Conservation (phyloP, 2,113 vertebrate genomes). For the Holacanthus passer region DNA sequence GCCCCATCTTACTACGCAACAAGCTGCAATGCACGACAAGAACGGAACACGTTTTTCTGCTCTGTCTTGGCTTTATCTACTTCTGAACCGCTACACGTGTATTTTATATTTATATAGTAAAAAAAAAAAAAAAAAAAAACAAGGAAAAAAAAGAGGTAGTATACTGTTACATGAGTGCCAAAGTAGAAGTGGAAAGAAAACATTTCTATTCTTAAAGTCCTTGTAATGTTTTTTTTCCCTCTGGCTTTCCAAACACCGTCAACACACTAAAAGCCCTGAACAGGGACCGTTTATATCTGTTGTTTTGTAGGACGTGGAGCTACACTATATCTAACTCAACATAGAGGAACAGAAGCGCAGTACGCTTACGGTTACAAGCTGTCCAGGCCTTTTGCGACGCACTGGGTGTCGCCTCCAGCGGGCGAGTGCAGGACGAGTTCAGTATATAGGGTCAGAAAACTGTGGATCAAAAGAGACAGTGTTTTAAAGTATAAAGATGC, state of each 20-base stretch:
- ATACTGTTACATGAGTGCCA: conserved; percentile 83
- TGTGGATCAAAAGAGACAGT: conserved; percentile 50
- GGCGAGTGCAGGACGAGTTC: conserved; percentile 1
- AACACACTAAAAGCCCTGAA: conserved; percentile 27
- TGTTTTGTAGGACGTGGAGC: conserved; percentile 52
- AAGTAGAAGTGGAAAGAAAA: conserved; percentile 72
- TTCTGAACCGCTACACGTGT: conserved; percentile 71
- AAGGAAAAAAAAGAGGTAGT: conserved; percentile 63
- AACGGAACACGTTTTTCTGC: conserved; percentile 63
- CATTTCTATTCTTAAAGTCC: conserved; percentile 64
- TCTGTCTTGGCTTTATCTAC: conserved; percentile 60
- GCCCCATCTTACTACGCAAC: conserved; percentile 43
- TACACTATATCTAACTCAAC: conserved; percentile 31
- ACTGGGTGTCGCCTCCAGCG: conserved; percentile 20
- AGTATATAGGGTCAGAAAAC: conserved; percentile 57
- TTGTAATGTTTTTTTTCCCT: conserved; percentile 33
- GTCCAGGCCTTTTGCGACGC: conserved; percentile 26
- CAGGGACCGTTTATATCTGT: conserved; percentile 48
- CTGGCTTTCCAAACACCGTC: conserved; percentile 41
- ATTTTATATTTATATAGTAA: conserved; percentile 76
- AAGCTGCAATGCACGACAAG: conserved; percentile 72
- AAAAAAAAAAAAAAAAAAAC: conserved; percentile 32
- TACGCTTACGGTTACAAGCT: conserved; percentile 23
- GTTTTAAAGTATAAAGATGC: conserved; percentile 63
- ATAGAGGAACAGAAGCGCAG: conserved; percentile 43